These are phyloP conservation scores for Gortyna flavago DNA, from an alignment of 2,888 invertebrate species.

Conservation along the genomic window DNA sequence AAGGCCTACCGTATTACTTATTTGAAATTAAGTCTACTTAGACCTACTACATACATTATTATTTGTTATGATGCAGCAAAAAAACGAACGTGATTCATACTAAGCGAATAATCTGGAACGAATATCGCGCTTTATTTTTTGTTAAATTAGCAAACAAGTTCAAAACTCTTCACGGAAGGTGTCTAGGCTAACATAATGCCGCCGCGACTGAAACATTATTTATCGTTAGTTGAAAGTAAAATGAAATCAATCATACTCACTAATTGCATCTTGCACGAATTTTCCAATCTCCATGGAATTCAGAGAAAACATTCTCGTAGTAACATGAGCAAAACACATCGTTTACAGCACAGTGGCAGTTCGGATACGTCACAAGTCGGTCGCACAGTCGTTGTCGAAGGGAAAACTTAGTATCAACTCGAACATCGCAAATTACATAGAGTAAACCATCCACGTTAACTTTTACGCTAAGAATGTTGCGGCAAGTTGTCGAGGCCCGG, in stretches of 20 bases:
- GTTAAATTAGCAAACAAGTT: conserved; percentile 46
- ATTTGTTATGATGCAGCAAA: conserved; percentile 47
- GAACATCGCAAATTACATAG: conserved; percentile 89
- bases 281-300: conserved; percentile 76
- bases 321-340: conserved; percentile 79
- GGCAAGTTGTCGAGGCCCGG: conserved; percentile 83
- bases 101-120: conserved; percentile 50
- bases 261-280: conserved; percentile 80
- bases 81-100: conserved; percentile 43
- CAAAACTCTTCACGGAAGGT: conserved; percentile 53
- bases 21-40: conserved; percentile 40
- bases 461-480: conserved; percentile 90
- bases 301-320: conserved; percentile 74
- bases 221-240: conserved; percentile 68
- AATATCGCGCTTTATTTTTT: conserved; percentile 32
- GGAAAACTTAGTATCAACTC: conserved; percentile 81
- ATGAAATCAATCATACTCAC: conserved; percentile 79
- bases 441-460: conserved; percentile 90
- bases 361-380: conserved; percentile 79
- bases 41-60: conserved; percentile 26
- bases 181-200: conserved; percentile 30
- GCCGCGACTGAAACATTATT: conserved; percentile 38
- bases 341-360: conserved; percentile 77
- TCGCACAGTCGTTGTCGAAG: conserved; percentile 81
- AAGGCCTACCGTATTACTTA: conserved; percentile 54